phyloP scores from a whole-genome alignment of 2,888 invertebrate species.

The Lottia scabra region DNA sequence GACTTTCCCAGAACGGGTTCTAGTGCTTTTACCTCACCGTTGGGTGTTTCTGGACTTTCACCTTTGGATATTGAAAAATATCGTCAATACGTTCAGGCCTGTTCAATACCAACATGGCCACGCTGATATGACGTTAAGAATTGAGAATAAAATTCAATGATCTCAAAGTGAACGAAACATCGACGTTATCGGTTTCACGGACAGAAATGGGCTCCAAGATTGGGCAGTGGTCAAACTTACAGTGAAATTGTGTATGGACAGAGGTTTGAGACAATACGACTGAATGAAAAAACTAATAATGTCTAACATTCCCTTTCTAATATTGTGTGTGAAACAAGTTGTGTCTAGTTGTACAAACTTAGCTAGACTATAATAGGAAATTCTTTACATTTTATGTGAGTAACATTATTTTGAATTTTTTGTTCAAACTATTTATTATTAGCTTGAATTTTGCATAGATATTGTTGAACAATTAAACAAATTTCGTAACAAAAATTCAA shows the following conservation, averaged over 20 bases:
- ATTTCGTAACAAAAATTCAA: too few species aligned
- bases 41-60: constrained; percentile 44
- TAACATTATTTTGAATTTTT: not conserved
- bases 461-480: too few species aligned
- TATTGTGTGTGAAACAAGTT: not conserved
- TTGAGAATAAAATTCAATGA: not conserved
- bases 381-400: not conserved
- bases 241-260: not conserved
- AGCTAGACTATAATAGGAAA: not conserved
- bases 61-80: constrained; percentile 63
- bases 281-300: not conserved
- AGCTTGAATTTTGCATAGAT: too few species aligned
- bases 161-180: not conserved
- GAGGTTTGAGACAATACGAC: not conserved
- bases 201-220: not conserved
- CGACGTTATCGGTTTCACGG: not conserved
- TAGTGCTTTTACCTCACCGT: constrained; percentile 52
- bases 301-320: not conserved
- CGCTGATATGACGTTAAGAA: constrained; percentile 23
- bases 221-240: not conserved
- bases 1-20: constrained; percentile 40
- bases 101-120: constrained; percentile 50
- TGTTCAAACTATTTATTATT: too few species aligned
- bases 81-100: constrained; percentile 59
- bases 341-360: not conserved